A percentile compares a stretch with the other conserved stretches of the same genome.
Evolutionary conservation across 2,797 vertebrate genomes (phyloP).

Genomic region (Taenioides sp.): DNA sequence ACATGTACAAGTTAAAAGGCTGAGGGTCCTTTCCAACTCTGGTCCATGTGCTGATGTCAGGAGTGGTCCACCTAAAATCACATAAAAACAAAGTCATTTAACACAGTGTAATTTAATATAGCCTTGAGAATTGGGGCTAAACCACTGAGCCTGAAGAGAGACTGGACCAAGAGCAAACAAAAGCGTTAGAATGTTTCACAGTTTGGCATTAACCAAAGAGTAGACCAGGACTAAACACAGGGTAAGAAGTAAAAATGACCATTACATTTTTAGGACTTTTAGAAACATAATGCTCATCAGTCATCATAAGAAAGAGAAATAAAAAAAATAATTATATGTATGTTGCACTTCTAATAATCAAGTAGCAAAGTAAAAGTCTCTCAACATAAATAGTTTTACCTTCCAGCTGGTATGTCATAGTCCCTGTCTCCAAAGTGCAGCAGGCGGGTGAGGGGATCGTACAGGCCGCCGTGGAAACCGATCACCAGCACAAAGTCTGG

Average conservation of each 20-base stretch:
- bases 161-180: too few relatives aligned
- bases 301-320: too few relatives aligned
- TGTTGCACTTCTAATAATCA: too few relatives aligned
- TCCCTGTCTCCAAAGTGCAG: conserved; percentile 97
- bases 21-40: conserved; percentile 91
- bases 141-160: background rate
- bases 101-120: background rate
- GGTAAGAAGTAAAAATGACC: too few relatives aligned
- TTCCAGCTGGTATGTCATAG: conserved; percentile 94
- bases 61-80: conserved; percentile 88
- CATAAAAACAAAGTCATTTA: background rate
- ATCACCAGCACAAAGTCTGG: conserved; percentile 96
- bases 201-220: too few relatives aligned
- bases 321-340: too few relatives aligned
- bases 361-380: background rate
- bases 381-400: conserved; percentile 38
- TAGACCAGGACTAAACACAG: too few relatives aligned
- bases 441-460: conserved; percentile 92
- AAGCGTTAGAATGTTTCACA: too few relatives aligned
- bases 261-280: too few relatives aligned
- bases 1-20: conserved; percentile 99
- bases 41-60: conserved; percentile 97
- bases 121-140: background rate
- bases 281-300: too few relatives aligned
- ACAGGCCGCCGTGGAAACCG: conserved; percentile 95